Conservation (phyloP, 1,140 invertebrate genomes). For the Trichomalopsis sarcophagae region DNA sequence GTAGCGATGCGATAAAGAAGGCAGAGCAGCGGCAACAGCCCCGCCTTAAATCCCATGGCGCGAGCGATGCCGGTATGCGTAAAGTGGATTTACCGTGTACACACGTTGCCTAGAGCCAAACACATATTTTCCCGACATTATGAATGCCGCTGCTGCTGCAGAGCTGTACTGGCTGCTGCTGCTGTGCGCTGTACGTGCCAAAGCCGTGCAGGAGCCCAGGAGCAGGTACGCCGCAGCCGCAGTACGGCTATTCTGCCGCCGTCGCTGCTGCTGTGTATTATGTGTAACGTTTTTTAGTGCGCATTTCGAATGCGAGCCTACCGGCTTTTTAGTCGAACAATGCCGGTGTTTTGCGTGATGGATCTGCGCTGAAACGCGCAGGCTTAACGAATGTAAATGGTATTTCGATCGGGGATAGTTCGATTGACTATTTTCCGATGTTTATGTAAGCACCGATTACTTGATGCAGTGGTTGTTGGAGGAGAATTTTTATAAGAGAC, state of each 20-base stretch:
- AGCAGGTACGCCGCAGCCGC: neutral
- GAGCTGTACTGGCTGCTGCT: neutral
- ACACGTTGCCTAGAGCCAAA: constrained; percentile 50
- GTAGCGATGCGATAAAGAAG: constrained; percentile 38
- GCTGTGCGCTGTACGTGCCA: neutral
- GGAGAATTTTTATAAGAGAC: neutral
- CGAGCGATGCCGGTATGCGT: constrained; percentile 31
- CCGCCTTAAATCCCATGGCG: constrained; percentile 52
- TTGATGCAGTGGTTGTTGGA: neutral
- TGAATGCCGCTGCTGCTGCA: constrained; percentile 29
- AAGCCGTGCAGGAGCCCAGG: neutral
- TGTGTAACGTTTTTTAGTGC: constrained; percentile 7
- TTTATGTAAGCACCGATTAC: too few species aligned
- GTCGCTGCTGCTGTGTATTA: neutral
- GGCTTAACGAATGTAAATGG: neutral
- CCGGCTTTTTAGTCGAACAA: neutral
- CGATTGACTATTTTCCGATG: neutral
- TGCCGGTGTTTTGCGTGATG: neutral
- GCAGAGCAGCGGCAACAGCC: constrained; percentile 30
- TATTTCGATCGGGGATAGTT: neutral
- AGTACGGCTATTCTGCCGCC: neutral
- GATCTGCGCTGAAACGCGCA: neutral
- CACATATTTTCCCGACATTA: constrained; percentile 53
- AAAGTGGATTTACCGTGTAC: constrained; percentile 52
- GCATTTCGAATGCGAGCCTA: constrained; percentile 22